Evolutionary conservation across 2,113 vertebrate species (phyloP), one percentile per base, ranked within the genome.

Genomic region (Anhinga anhinga): DNA sequence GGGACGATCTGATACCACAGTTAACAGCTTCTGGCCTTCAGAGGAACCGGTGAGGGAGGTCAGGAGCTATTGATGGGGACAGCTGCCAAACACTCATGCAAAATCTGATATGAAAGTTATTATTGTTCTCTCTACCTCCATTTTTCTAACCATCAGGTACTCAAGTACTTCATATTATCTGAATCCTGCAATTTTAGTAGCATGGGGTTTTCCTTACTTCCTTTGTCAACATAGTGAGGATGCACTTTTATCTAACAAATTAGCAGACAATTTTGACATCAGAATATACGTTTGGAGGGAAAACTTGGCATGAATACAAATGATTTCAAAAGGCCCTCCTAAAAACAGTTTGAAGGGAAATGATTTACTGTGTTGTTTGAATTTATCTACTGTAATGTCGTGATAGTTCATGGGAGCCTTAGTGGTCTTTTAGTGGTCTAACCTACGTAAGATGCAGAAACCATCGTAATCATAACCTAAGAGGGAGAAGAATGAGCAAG

Each of bases 201-300:
- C 70, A 17, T 7, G 21, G n/a, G 76, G 70, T 53, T 84, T 81
- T 42, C 72, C 45, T 53, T 47, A 52, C 44, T 59, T 71, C 32
- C 55, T 95, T 76, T 52, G 47, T 50, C 70, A 79, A 30, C 53
- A 13, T 1, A 21, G 40, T 8, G 42, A 82, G 45, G 44, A 49
- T 23, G 32, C 10, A 19, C 59, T 85, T 90, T 82, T 44, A 65
- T 56, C 85, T 76, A 49, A 47, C 70, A 93, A 88, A 94, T 76
- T 7, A 85, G 52, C 82, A 88, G 66, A 17, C 34, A 36, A 69
- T 52, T 93, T 3, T 90, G 94, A 86, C 1, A 40, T 49, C 53
- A 69, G 79, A 42, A 55, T 50, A 7, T 4, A 53, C 74, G 22
- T 80, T 78, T 78, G 53, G n/a, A 42, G 76, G n/a, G 26, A 70